Evolutionary conservation across 2,797 vertebrate species (phyloP).

Genomic region (Stomatorhinus walkeri): DNA sequence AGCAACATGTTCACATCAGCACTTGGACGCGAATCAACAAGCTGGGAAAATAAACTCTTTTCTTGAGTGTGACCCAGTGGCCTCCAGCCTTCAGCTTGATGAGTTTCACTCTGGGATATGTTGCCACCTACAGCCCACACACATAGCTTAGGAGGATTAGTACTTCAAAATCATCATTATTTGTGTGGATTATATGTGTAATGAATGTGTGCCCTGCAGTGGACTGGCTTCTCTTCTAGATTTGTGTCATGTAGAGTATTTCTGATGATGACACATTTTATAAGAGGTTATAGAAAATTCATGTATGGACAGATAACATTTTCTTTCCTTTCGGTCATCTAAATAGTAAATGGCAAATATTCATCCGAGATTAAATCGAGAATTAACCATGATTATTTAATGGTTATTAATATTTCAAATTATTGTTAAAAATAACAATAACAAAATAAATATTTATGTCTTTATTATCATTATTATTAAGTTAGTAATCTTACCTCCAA

Average conservation of each 20-base stretch:
- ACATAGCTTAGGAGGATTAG: background rate
- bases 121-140: background rate
- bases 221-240: background rate
- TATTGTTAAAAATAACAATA: background rate
- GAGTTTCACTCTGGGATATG: background rate
- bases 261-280: background rate
- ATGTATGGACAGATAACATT: background rate
- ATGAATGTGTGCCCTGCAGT: background rate
- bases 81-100: background rate
- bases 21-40: background rate
- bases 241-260: background rate
- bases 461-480: background rate
- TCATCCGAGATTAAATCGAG: background rate
- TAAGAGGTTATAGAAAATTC: background rate
- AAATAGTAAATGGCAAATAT: background rate
- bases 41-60: background rate
- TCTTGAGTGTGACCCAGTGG: background rate
- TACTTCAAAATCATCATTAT: background rate
- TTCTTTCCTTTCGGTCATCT: background rate
- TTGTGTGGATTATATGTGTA: background rate
- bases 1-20: background rate
- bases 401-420: background rate
- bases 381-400: background rate
- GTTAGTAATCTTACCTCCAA: conserved; percentile 63
- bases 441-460: background rate